Percentiles rank a stretch among this genome's conserved stretches.
Conservation (phyloP, 1,140 invertebrate species). For the Drosophila tani region DNA sequence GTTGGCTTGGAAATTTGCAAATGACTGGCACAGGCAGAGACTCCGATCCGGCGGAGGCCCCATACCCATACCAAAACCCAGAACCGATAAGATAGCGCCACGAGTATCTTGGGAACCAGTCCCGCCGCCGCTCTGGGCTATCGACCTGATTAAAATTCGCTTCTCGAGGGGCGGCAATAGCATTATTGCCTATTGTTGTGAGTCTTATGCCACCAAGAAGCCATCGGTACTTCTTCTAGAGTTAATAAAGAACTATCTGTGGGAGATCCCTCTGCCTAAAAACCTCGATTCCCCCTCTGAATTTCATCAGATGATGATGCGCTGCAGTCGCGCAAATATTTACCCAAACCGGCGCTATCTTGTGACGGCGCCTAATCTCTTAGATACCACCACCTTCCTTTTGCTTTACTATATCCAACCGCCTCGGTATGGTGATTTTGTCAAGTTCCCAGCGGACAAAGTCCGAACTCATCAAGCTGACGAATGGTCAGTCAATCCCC, state of each 20-base stretch:
- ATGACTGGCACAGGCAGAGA: conserved; percentile 40
- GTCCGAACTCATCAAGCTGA: conserved; percentile 56
- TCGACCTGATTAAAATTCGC: conserved; percentile 76
- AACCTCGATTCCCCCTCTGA: not conserved
- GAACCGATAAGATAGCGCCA: conserved; percentile 67
- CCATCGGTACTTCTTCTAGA: not conserved
- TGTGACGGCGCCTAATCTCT: conserved; percentile 35
- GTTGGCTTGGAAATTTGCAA: conserved; percentile 52
- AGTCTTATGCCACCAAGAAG: conserved; percentile 3
- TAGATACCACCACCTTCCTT: conserved; percentile 20
- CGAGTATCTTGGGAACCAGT: conserved; percentile 55
- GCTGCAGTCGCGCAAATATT: conserved; percentile 48
- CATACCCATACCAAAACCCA: conserved; percentile 1
- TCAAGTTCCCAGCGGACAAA: conserved; percentile 41
- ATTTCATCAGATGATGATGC: conserved; percentile 15
- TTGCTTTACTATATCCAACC: conserved; percentile 10
- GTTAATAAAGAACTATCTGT: not conserved
- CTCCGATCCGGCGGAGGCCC: conserved; percentile 2
- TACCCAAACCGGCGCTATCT: conserved; percentile 26
- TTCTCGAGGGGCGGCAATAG: conserved; percentile 22
- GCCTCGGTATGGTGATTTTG: not conserved
- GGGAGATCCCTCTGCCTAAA: not conserved
- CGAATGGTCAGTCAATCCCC: conserved; percentile 25
- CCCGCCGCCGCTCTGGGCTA: conserved; percentile 33
- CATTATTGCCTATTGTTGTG: conserved; percentile 39